These are phyloP conservation scores for Nothura maculosa DNA, from an alignment of 2,797 vertebrate species.

Conservation along the genomic window DNA sequence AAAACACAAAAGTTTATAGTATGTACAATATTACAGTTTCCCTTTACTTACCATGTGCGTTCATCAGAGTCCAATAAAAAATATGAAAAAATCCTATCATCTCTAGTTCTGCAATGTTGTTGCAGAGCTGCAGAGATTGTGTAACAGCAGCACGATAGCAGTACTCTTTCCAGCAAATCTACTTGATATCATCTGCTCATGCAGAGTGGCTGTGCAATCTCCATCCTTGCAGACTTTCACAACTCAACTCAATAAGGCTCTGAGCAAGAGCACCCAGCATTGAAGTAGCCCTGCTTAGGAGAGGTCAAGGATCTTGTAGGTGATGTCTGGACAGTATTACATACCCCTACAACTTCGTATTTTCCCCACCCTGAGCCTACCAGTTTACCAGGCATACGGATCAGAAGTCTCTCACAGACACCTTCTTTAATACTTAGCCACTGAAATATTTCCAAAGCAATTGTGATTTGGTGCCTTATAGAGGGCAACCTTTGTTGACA, in stretches of 20 bases:
- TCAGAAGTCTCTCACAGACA: not conserved
- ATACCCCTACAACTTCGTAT: too few relatives aligned
- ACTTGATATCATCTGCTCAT: not conserved
- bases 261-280: not conserved
- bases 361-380: too few relatives aligned
- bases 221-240: not conserved
- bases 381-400: not conserved
- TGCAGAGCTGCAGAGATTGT: not conserved
- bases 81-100: not conserved
- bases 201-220: not conserved
- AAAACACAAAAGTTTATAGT: not conserved
- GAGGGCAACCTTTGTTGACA: not conserved
- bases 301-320: not conserved
- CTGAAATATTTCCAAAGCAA: not conserved
- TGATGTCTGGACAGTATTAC: not conserved
- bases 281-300: not conserved
- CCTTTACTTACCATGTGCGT: not conserved
- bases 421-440: not conserved
- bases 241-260: not conserved
- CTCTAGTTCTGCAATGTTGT: not conserved
- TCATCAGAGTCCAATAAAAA: not conserved
- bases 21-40: not conserved
- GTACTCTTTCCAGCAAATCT: not conserved
- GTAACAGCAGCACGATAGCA: not conserved
- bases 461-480: not conserved